Evolutionary conservation across 2,113 vertebrate genomes (phyloP).

Genomic region (Camelus dromedarius): DNA sequence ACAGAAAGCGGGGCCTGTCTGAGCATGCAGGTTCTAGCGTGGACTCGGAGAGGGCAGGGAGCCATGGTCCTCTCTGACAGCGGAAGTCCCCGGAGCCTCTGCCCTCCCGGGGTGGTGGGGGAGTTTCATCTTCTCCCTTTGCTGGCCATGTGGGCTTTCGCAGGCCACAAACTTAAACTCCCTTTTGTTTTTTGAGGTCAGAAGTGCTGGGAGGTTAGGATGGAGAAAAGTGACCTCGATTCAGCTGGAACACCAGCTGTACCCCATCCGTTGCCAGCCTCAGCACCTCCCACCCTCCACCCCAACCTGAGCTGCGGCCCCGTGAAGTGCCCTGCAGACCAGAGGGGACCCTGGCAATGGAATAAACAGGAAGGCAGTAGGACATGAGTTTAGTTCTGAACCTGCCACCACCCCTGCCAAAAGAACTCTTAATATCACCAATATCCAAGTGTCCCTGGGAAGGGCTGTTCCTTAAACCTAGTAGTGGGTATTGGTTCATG

Average conservation of each 20-base stretch:
- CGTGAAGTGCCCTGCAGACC: background rate
- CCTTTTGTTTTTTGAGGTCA: background rate
- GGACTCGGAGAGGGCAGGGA: fast-evolving
- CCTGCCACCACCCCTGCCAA: background rate
- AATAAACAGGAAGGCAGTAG: background rate
- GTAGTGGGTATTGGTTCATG: background rate
- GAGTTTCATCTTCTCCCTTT: background rate
- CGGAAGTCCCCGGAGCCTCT: background rate
- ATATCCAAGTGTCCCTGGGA: background rate
- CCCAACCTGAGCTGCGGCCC: background rate
- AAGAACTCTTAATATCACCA: background rate
- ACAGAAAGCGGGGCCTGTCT: background rate
- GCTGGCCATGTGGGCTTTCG: background rate
- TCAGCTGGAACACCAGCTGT: background rate
- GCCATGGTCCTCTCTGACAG: background rate
- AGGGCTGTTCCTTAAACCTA: background rate
- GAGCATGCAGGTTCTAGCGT: background rate
- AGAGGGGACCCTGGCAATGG: background rate
- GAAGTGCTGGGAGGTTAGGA: background rate
- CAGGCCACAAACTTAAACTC: background rate
- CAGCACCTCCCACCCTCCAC: background rate
- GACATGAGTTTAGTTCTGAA: background rate
- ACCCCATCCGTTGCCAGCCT: background rate
- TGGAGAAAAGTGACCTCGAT: background rate
- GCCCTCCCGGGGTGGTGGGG: background rate